Percentiles rank a stretch among this genome's conserved stretches.
phyloP scores from a whole-genome alignment of 2,113 vertebrate genomes.

The Erythrocebus patas region DNA sequence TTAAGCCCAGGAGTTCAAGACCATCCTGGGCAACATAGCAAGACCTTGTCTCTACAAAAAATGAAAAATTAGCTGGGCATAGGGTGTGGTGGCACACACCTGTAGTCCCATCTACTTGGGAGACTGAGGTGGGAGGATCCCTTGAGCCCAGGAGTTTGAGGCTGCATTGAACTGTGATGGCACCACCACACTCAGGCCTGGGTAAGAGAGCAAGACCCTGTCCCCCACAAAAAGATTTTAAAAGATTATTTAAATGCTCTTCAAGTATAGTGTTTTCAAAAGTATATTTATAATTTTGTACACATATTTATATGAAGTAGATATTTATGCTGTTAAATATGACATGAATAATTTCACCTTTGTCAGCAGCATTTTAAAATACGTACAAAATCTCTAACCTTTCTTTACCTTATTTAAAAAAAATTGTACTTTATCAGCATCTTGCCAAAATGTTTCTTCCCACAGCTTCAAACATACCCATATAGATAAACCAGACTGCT shows the following conservation, averaged over 20 bases:
- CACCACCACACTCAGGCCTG: no score
- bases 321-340: background rate
- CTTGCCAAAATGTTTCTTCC: slow-evolving; percentile 63
- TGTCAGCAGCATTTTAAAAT: slow-evolving; percentile 39
- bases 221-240: no score
- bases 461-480: slow-evolving; percentile 90
- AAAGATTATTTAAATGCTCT: background rate
- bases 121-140: no score
- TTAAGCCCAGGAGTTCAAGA: no score
- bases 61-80: no score
- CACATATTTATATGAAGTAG: background rate
- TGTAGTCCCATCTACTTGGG: no score
- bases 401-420: background rate
- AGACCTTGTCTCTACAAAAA: no score
- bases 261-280: background rate
- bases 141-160: no score
- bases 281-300: background rate
- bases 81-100: no score
- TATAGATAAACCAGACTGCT: slow-evolving; percentile 85
- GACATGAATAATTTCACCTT: slow-evolving; percentile 16
- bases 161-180: no score
- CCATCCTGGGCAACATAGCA: no score
- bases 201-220: no score
- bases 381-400: slow-evolving; percentile 26
- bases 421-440: slow-evolving; percentile 12